Percentiles rank a stretch among this genome's conserved stretches.
These are phyloP conservation scores for Amphilophus citrinellus DNA, from an alignment of 2,113 vertebrate genomes.

Conservation along the genomic window DNA sequence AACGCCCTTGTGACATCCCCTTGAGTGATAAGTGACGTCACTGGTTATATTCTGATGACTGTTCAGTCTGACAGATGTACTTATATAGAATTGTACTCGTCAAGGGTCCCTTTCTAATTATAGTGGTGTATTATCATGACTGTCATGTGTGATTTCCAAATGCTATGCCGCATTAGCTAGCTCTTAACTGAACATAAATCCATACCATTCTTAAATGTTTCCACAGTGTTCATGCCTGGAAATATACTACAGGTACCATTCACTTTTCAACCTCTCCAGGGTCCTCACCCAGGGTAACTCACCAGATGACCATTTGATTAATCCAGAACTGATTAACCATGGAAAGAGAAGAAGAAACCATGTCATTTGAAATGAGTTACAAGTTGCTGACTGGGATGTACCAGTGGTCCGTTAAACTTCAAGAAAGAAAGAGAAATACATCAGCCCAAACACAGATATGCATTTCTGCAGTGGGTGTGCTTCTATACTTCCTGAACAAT, in stretches of 20 bases:
- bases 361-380: slow-evolving; percentile 33
- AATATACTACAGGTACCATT: slow-evolving; percentile 43
- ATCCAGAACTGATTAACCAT: slow-evolving; percentile 47
- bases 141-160: slow-evolving; percentile 65
- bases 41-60: slow-evolving; percentile 35
- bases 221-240: slow-evolving; percentile 26
- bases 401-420: neutral
- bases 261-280: slow-evolving; percentile 41
- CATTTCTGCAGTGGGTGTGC: slow-evolving; percentile 20
- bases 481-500: slow-evolving; percentile 61
- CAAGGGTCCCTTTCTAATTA: slow-evolving; percentile 71
- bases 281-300: slow-evolving; percentile 46
- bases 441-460: slow-evolving; percentile 16
- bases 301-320: slow-evolving; percentile 44
- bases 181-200: slow-evolving; percentile 67
- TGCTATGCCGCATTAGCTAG: slow-evolving; percentile 50
- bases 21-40: slow-evolving; percentile 49
- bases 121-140: slow-evolving; percentile 63
- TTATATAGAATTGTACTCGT: slow-evolving; percentile 51
- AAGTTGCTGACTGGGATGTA: slow-evolving; percentile 40
- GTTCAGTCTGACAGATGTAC: slow-evolving; percentile 51
- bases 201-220: slow-evolving; percentile 50
- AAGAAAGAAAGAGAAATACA: slow-evolving; percentile 18
- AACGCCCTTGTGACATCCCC: slow-evolving; percentile 57
- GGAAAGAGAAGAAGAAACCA: slow-evolving; percentile 38